Conservation (phyloP, 2,797 vertebrate genomes). For the Ataeniobius toweri region DNA sequence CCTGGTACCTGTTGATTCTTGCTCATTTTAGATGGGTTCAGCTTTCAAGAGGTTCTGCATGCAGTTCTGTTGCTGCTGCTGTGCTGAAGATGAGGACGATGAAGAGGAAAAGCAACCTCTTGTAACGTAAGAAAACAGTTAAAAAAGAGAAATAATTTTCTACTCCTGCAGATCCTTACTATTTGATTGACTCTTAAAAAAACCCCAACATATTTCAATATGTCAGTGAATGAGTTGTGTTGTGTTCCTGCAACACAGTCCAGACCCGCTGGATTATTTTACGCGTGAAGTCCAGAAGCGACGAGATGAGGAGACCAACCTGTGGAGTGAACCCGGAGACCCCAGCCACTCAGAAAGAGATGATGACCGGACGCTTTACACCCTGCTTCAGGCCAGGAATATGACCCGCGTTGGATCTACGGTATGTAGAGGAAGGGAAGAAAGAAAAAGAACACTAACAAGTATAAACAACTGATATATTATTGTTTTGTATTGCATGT, state of each 20-base stretch:
- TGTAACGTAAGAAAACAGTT: conserved; percentile 68
- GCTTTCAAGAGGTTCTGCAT: conserved; percentile 65
- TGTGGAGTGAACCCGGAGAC: conserved; percentile 85
- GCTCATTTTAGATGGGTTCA: conserved; percentile 65
- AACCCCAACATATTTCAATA: not conserved
- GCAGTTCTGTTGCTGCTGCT: conserved; percentile 79
- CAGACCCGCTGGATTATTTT: conserved; percentile 83
- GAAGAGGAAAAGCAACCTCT: conserved; percentile 80
- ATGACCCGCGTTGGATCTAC: conserved; percentile 82
- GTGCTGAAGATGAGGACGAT: conserved; percentile 50
- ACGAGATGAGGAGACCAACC: conserved; percentile 83
- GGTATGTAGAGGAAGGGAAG: conserved; percentile 49
- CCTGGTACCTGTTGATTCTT: not conserved
- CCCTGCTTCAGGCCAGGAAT: conserved; percentile 80
- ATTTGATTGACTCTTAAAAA: not conserved
- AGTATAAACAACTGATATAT: not conserved
- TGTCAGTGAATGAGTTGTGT: conserved; percentile 2
- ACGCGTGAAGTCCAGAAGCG: conserved; percentile 83
- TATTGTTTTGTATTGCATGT: not conserved
- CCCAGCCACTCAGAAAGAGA: conserved; percentile 82
- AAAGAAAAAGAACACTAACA: not conserved
- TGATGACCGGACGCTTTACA: conserved; percentile 80
- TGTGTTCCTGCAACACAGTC: conserved; percentile 50
- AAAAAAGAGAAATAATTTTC: not conserved
- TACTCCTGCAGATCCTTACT: not conserved